Percentiles rank a stretch among this genome's conserved stretches.
Conservation (phyloP, 2,797 vertebrate species). For the Mus spretus region DNA sequence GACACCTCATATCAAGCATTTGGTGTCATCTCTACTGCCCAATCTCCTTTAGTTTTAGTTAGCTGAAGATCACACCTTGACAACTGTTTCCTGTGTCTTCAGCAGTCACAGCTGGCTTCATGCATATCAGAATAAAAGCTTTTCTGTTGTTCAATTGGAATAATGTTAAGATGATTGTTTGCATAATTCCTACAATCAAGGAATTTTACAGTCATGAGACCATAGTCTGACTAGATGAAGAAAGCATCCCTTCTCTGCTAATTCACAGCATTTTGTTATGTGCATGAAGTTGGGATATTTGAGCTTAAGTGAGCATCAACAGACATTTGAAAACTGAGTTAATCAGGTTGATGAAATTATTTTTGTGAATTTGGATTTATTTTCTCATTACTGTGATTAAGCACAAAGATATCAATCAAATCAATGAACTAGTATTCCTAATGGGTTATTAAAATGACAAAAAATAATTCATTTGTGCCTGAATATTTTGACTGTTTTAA, state of each 20-base stretch:
- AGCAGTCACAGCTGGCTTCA: not conserved
- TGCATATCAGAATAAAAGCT: not conserved
- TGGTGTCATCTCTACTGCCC: rapidly evolving
- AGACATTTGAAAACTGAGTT: not conserved
- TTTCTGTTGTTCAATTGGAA: not conserved
- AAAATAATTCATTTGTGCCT: slow-evolving; percentile 29
- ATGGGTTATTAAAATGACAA: slow-evolving; percentile 16
- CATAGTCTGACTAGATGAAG: not conserved
- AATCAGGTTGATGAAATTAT: slow-evolving; percentile 10
- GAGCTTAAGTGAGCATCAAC: not conserved
- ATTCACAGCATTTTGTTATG: not conserved
- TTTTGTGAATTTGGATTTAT: slow-evolving; percentile 33
- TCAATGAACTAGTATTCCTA: slow-evolving; percentile 46
- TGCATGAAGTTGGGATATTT: not conserved
- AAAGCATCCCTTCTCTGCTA: not conserved
- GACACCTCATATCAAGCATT: not conserved
- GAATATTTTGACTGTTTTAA: slow-evolving; percentile 65
- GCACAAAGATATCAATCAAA: slow-evolving; percentile 33
- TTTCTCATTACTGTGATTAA: slow-evolving; percentile 29
- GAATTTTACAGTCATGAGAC: not conserved
- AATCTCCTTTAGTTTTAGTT: not conserved
- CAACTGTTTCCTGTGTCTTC: not conserved
- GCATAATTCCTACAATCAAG: not conserved
- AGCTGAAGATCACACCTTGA: not conserved
- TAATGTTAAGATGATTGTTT: not conserved